Evolutionary conservation across 2,797 vertebrate species (phyloP), one percentile per base, ranked within the genome.

Genomic region (Spheniscus humboldti): DNA sequence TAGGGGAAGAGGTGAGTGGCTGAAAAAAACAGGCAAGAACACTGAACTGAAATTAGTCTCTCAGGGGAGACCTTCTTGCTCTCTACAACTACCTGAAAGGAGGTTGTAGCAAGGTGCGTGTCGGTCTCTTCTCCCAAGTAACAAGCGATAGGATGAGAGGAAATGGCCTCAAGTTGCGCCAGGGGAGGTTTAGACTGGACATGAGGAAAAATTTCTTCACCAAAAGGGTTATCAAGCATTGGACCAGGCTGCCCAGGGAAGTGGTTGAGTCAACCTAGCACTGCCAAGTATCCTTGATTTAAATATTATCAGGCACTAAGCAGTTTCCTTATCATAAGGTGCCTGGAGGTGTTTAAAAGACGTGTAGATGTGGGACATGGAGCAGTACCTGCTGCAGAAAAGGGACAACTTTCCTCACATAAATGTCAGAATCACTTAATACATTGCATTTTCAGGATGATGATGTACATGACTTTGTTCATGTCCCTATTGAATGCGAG

Each of bases 401-500:
- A 93, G 8, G 17, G 18, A 62, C 35, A 50, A 18, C 18, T 75
- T 82, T 56, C 13, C 52, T 84, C 23, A 41, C 31, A 31, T 17
- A 35, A 53, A 35, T 66, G 7, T 77, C 73, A 63, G 41, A 86
- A 74, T 71, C 2, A 57, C 62, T 72, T 77, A 81, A 50, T 37
- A 39, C 20, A 17, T 41, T 41, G 39, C 39, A 41, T 89, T 93
- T 96, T 90, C 43, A 89, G 19, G 50, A 63, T 86, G 27, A 73
- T 17, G 20, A 20, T 71, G 18, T 41, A 53, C 18, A 72, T 86
- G 66, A 56, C 47, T 77, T 73, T 75, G 11, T 27, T 90, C 50
- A 30, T 30, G 22, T 35, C 23, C 12, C 37, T 69, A 0, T 15
- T 62, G 27, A 95, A 78, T 1, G 0, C 0, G 0, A 73, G 39